Conservation (phyloP, 2,888 invertebrate genomes). For the Amblyteles armatorius region DNA sequence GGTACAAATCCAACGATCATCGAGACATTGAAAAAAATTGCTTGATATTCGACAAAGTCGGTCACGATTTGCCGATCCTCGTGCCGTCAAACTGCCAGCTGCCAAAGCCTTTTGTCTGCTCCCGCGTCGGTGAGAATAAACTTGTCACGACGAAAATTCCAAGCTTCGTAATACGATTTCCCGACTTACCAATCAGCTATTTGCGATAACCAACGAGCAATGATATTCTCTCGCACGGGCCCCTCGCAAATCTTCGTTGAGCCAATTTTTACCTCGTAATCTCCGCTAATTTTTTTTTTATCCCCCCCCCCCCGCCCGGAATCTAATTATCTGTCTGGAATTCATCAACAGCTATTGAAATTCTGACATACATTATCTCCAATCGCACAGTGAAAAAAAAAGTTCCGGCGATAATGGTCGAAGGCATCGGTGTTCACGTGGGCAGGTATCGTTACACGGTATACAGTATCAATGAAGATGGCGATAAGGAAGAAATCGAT, state of each 20-base stretch:
- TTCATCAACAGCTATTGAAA: neutral
- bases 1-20: conserved; percentile 55
- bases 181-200: neutral
- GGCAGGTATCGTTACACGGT: conserved; percentile 69
- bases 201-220: neutral
- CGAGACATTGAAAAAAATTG: conserved; percentile 64
- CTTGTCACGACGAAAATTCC: neutral
- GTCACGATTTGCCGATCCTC: conserved; percentile 67
- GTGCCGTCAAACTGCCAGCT: conserved; percentile 67
- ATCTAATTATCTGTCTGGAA: neutral
- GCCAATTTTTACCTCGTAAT: neutral
- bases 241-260: conserved; percentile 35
- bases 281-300: neutral
- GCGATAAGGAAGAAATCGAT: conserved; percentile 32
- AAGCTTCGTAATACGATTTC: neutral
- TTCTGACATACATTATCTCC: neutral
- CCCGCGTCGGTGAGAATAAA: conserved; percentile 66
- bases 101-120: conserved; percentile 67
- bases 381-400: conserved; percentile 39
- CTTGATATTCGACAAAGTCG: conserved; percentile 66
- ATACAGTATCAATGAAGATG: conserved; percentile 57
- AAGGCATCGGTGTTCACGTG: conserved; percentile 49
- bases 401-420: conserved; percentile 39
- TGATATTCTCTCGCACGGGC: conserved; percentile 1
- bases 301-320: neutral